phyloP scores from a whole-genome alignment of 1,140 invertebrate species.

The silkworm (Bombyx mori) region ASM3026992v2 NC_085112.1:13970001-13970500 shows the following conservation, averaged over 20 bases:
- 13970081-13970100: constrained; percentile 43
- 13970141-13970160: constrained; percentile 53
- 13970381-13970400: constrained; percentile 57
- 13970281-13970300: constrained; percentile 60
- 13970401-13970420: constrained; percentile 57
- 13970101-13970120: constrained; percentile 62
- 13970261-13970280: constrained; percentile 60
- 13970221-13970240: constrained; percentile 56
- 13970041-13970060: constrained; percentile 54
- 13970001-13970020: constrained; percentile 59
- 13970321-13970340: constrained; percentile 62
- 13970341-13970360: constrained; percentile 61
- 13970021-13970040: constrained; percentile 45
- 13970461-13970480: constrained; percentile 58
- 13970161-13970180: constrained; percentile 67
- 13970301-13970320: constrained; percentile 65
- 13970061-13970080: constrained; percentile 62
- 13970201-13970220: constrained; percentile 57
- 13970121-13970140: constrained; percentile 50
- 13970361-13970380: constrained; percentile 70
- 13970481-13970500: constrained; percentile 63
- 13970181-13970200: constrained; percentile 63
- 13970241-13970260: constrained; percentile 64
- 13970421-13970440: constrained; percentile 65
- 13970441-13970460: constrained; percentile 60